A percentile compares a stretch with the other conserved stretches of the same genome.
Conservation (phyloP, 1,140 invertebrate species). For the Ericerus pela region DNA sequence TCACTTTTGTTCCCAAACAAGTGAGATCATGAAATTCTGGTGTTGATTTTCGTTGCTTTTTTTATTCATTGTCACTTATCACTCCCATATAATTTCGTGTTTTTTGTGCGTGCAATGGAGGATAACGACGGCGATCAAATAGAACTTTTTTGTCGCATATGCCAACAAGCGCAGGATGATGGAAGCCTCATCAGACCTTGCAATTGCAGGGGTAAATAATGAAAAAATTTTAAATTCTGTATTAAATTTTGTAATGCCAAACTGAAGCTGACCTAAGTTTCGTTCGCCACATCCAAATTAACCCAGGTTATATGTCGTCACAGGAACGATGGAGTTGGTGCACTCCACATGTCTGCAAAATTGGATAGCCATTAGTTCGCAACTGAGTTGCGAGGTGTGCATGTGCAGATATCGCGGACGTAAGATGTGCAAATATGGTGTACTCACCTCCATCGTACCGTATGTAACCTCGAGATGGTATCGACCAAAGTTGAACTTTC, state of each 20-base stretch:
- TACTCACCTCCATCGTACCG: not conserved
- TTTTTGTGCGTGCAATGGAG: too few species aligned
- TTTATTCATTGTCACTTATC: too few species aligned
- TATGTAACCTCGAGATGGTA: not conserved
- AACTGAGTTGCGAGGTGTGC: constrained; percentile 1
- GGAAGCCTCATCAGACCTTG: not conserved
- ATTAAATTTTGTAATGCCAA: not conserved
- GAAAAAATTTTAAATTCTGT: not conserved
- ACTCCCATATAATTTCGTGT: too few species aligned
- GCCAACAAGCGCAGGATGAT: not conserved
- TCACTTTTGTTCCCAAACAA: too few species aligned
- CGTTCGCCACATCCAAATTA: not conserved
- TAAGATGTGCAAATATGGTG: constrained; percentile 5
- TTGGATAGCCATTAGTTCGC: constrained; percentile 3
- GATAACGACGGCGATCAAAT: too few species aligned
- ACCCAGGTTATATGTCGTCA: not conserved
- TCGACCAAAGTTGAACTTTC: not conserved
- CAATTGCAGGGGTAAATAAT: constrained; percentile 3
- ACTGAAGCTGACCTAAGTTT: not conserved
- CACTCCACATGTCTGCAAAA: not conserved
- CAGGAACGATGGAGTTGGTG: constrained; percentile 5
- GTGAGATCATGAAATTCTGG: too few species aligned
- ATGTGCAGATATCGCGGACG: constrained; percentile 1
- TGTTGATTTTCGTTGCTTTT: too few species aligned
- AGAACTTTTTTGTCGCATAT: constrained; percentile 9